Percentiles rank a stretch among this genome's conserved stretches.
Evolutionary conservation across 2,113 vertebrate genomes (phyloP).

Genomic region (Muntiacus muntjak): DNA sequence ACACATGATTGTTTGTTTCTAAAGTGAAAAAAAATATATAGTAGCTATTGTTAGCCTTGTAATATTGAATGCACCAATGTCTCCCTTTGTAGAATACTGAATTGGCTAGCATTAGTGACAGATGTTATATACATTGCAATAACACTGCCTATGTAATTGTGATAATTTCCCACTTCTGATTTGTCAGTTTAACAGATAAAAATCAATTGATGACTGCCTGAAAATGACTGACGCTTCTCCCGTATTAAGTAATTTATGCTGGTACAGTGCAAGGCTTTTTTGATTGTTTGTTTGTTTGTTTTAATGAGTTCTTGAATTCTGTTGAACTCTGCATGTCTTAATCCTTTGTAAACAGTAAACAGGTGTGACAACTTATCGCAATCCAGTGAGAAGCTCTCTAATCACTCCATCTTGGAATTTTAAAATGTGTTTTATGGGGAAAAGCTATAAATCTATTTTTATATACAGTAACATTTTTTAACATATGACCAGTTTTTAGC

Average conservation of each 20-base stretch:
- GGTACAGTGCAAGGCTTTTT: neutral
- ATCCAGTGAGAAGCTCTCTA: neutral
- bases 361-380: constrained; percentile 62
- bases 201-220: constrained; percentile 26
- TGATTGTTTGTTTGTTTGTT: neutral
- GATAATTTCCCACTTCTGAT: constrained; percentile 49
- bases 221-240: constrained; percentile 46
- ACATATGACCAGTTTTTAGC: constrained; percentile 31
- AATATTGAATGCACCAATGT: neutral
- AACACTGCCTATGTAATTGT: constrained; percentile 16
- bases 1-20: neutral
- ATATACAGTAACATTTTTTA: constrained; percentile 2
- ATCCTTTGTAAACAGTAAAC: constrained; percentile 43
- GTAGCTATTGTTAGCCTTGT: neutral
- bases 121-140: constrained; percentile 32
- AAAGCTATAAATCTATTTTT: constrained; percentile 40
- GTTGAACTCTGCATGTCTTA: constrained; percentile 43
- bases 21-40: neutral
- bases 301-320: constrained; percentile 57
- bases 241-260: constrained; percentile 49
- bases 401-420: constrained; percentile 46
- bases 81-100: neutral
- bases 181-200: constrained; percentile 22
- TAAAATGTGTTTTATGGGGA: constrained; percentile 32
- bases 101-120: constrained; percentile 5